Conservation (phyloP, 2,797 vertebrate genomes). For the Cuniculus paca region DNA sequence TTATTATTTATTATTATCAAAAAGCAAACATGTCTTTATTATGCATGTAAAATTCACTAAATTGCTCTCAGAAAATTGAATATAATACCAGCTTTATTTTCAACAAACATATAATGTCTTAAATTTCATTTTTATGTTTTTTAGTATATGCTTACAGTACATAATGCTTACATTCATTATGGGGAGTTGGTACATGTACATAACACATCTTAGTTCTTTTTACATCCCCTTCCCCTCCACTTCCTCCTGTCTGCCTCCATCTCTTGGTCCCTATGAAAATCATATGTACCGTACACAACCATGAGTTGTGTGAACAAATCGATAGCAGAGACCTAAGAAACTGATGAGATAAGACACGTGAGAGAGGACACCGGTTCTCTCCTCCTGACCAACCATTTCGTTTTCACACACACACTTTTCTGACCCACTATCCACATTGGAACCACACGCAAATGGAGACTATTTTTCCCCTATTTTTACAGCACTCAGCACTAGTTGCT, state of each 20-base stretch:
- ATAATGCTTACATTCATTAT: neutral
- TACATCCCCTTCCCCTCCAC: neutral
- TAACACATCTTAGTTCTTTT: neutral
- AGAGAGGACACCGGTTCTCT: neutral
- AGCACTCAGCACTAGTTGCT: neutral
- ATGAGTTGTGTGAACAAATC: neutral
- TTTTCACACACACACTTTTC: neutral
- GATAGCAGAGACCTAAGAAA: neutral
- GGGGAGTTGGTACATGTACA: neutral
- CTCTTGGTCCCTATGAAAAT: neutral
- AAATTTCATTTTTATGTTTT: neutral
- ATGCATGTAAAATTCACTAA: neutral
- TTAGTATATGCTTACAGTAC: neutral
- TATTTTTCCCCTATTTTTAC: neutral
- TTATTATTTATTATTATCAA: too few relatives aligned
- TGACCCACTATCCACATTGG: accelerated
- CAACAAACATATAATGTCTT: neutral
- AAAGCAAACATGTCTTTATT: neutral
- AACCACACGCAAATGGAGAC: neutral
- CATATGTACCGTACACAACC: neutral
- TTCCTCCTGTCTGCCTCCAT: neutral
- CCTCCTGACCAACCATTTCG: neutral
- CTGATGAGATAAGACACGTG: neutral
- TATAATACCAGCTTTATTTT: neutral
- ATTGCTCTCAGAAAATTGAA: neutral